Conservation (phyloP, 1,140 invertebrate species). For the Cydia pomonella region DNA sequence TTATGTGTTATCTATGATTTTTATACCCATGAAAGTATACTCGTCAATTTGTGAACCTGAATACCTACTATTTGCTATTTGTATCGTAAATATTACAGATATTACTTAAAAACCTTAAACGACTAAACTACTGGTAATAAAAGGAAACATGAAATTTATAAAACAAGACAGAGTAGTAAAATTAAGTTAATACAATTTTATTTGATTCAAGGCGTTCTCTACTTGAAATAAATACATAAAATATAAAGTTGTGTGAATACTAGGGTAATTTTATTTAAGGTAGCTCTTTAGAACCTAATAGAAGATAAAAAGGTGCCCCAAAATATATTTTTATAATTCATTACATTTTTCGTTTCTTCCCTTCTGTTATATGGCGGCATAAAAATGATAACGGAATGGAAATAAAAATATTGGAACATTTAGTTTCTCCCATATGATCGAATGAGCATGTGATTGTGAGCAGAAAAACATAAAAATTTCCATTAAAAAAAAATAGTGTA, state of each 20-base stretch:
- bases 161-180: constrained; percentile 2
- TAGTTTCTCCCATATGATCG: no score
- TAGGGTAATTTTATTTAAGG: neutral
- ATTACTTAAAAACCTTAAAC: constrained; percentile 1
- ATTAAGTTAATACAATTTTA: constrained; percentile 14
- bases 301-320: no score
- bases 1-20: neutral
- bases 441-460: no score
- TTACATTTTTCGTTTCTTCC: no score
- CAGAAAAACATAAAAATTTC: no score
- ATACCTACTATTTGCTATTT: neutral
- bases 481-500: no score
- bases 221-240: neutral
- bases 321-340: no score
- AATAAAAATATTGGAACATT: no score
- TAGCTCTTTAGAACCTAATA: no score
- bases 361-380: no score
- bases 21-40: neutral
- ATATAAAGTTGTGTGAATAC: neutral
- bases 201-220: neutral
- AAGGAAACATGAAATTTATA: constrained; percentile 1
- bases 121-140: constrained; percentile 7
- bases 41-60: neutral
- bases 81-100: neutral
- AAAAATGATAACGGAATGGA: neutral